Evolutionary conservation across 2,113 vertebrate genomes (phyloP).

Genomic region (Strigops habroptila): DNA sequence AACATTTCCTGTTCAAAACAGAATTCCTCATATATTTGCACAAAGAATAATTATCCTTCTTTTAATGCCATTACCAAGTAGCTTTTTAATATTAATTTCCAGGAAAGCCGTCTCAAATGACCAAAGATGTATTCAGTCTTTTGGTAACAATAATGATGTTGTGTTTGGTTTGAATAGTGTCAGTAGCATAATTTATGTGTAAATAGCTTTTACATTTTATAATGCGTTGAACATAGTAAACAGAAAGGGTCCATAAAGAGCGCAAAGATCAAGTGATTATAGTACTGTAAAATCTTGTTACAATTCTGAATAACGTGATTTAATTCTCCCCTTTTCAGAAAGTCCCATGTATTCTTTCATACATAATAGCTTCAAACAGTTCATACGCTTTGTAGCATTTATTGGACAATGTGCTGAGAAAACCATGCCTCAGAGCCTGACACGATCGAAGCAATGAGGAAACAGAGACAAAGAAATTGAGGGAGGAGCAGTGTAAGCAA

Average conservation of each 20-base stretch:
- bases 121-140: background rate
- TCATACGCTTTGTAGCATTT: background rate
- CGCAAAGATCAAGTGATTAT: background rate
- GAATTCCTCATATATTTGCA: background rate
- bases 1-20: background rate
- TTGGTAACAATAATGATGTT: background rate
- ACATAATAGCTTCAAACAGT: background rate
- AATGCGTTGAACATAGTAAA: background rate
- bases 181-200: background rate
- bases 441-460: background rate
- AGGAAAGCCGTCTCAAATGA: background rate
- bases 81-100: background rate
- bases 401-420: background rate
- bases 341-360: background rate
- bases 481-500: background rate
- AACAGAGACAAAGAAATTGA: background rate
- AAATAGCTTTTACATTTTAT: conserved; percentile 30
- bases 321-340: background rate
- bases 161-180: background rate
- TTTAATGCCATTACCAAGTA: background rate
- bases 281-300: background rate
- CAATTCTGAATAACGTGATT: background rate
- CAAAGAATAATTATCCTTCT: background rate
- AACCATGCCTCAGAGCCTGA: background rate
- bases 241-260: background rate